Evolutionary conservation across 2,797 vertebrate genomes (phyloP).

Genomic region (Crotalus adamanteus): DNA sequence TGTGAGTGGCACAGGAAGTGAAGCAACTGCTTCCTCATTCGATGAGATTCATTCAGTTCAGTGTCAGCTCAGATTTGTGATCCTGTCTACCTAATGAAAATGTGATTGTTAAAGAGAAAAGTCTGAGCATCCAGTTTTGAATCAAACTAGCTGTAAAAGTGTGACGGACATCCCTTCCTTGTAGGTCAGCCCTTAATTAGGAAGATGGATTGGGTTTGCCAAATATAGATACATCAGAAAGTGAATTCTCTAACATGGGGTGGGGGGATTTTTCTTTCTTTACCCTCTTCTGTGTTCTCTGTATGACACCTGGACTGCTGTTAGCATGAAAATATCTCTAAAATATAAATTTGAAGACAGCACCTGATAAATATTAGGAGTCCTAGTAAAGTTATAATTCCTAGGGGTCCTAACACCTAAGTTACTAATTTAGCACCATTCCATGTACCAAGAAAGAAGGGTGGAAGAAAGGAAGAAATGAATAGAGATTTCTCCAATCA

Average conservation of each 20-base stretch:
- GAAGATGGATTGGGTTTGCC: neutral
- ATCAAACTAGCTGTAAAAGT: neutral
- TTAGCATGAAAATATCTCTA: neutral
- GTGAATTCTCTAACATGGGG: neutral
- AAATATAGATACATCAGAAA: neutral
- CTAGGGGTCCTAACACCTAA: neutral
- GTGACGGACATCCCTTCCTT: neutral
- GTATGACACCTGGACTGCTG: neutral
- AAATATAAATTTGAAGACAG: neutral
- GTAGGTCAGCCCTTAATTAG: neutral
- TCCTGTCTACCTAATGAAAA: neutral
- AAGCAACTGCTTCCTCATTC: neutral
- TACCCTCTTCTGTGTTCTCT: neutral
- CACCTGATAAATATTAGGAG: neutral
- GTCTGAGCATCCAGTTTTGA: neutral
- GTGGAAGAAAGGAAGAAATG: neutral
- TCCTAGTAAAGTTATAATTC: neutral
- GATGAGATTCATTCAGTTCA: neutral
- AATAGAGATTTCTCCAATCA: neutral
- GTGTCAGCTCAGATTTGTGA: neutral
- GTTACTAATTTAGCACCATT: neutral
- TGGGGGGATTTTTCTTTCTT: neutral
- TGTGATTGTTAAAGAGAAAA: neutral
- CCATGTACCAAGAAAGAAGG: neutral
- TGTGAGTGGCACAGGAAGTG: neutral